Conservation (phyloP, 2,888 invertebrate species). For the Melieria crassipennis region DNA sequence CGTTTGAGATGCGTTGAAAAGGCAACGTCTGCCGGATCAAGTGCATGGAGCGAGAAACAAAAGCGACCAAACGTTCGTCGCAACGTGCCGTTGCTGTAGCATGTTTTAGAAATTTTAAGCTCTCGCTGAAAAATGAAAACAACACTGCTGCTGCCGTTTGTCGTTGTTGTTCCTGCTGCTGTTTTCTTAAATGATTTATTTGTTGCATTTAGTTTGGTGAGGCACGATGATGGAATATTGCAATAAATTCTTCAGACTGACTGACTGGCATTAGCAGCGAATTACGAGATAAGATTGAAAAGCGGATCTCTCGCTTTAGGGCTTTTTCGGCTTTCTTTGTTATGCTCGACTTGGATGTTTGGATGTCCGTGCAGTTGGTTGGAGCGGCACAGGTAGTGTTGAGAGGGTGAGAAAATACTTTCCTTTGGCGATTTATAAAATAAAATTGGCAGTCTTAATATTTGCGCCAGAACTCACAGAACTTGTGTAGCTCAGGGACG, state of each 20-base stretch:
- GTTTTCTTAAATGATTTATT: slow-evolving; percentile 33
- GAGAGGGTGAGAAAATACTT: too few relatives aligned
- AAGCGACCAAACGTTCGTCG: slow-evolving; percentile 17
- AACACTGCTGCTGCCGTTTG: not conserved
- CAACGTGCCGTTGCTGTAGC: slow-evolving; percentile 8
- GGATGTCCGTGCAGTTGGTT: too few relatives aligned
- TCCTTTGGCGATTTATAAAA: too few relatives aligned
- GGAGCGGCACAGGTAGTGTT: too few relatives aligned
- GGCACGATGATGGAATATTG: slow-evolving; percentile 23
- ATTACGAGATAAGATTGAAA: slow-evolving; percentile 13
- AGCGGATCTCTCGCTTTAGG: not conserved
- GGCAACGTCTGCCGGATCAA: slow-evolving; percentile 36
- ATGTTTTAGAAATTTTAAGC: slow-evolving; percentile 26
- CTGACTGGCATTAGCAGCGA: slow-evolving; percentile 25
- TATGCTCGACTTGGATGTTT: too few relatives aligned
- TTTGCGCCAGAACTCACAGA: too few relatives aligned
- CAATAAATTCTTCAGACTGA: slow-evolving; percentile 29
- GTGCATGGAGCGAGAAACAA: slow-evolving; percentile 9
- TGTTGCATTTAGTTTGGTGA: slow-evolving; percentile 29
- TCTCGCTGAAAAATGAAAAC: slow-evolving; percentile 28
- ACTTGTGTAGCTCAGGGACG: too few relatives aligned
- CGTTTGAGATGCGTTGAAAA: slow-evolving; percentile 36
- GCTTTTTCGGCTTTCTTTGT: too few relatives aligned
- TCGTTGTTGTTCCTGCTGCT: not conserved
- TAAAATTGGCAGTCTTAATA: too few relatives aligned